These are phyloP conservation scores for Anguilla japonica DNA, from an alignment of 2,113 vertebrate species.

Conservation along the genomic window DNA sequence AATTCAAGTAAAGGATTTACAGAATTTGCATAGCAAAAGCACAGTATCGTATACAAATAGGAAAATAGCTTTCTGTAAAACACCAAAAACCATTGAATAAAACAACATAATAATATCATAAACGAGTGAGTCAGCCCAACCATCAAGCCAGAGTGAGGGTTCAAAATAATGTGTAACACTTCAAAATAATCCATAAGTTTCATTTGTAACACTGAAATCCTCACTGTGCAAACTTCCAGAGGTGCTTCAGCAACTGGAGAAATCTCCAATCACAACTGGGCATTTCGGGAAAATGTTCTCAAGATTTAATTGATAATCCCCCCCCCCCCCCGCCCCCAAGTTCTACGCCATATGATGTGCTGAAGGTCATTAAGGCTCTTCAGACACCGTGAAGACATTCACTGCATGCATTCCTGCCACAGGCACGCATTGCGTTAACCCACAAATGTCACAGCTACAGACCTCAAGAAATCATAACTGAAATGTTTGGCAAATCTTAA, in stretches of 20 bases:
- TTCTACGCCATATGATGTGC: not conserved
- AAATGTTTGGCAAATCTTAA: not conserved
- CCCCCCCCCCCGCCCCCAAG: no score
- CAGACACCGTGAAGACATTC: not conserved
- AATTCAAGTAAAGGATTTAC: not conserved
- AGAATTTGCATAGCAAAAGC: not conserved
- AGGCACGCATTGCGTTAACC: not conserved
- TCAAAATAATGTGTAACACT: not conserved
- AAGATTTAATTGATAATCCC: no score
- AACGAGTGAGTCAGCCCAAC: not conserved
- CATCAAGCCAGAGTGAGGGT: not conserved
- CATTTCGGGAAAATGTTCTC: no score
- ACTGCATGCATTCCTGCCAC: not conserved
- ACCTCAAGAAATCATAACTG: not conserved
- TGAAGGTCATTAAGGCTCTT: not conserved
- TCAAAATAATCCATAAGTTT: not conserved
- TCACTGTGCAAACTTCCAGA: not conserved
- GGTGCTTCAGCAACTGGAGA: no score
- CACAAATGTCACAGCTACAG: not conserved
- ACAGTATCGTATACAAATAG: not conserved
- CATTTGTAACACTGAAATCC: not conserved
- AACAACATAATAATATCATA: not conserved
- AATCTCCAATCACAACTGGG: no score
- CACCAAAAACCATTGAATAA: not conserved
- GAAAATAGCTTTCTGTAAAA: not conserved